Evolutionary conservation across 1,140 invertebrate genomes (phyloP), one percentile per base, ranked within the genome.

Genomic region (Drosophila albomicans): DNA sequence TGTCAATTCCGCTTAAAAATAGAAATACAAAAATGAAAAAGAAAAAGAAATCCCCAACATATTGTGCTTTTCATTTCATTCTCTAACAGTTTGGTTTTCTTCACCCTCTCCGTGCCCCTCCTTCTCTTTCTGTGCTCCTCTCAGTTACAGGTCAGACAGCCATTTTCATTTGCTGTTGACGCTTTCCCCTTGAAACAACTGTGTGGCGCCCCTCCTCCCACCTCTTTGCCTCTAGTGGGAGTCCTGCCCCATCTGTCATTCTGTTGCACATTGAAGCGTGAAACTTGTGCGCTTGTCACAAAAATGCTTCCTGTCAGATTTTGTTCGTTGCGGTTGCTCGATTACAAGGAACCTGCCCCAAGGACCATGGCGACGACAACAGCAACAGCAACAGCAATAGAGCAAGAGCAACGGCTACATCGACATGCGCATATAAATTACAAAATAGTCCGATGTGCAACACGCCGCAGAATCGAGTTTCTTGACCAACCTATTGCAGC

Each of bases 261-360:
- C 73, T 57, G 70, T 51, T 80, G 77, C 80, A 88, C 80, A 88
- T 69, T 87, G 85, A 64, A 88, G 84, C 84, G 84, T 87, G 84
- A 84, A 88, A 87, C 85, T 87, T 87, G 77, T 78, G 77, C 85
- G 80, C 84, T 87, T 87, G 84, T 87, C 85, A 88, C 84, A 81
- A 80, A 88, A 87, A 88, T 84, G 80, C 73, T 81, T 74, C 49
- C 84, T 87, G 80, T 88, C 84, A 87, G 82, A 79, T 81, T 78
- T 73, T 54, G 77, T 78, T 81, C 52, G 51, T 57, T 70, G 82
- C 45, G 77, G 78, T 65, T 54, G 81, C 62, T 41, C 52, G 57
- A 32, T 35, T 56, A 52, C 59, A 71, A 57, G 51, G 13, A 65
- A 41, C 45, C 68, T 35, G 38, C 52, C 68, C 61, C 58, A 45